Base-by-base conservation (phyloP, 1,140 invertebrate species). In the Plectus sambesii region DNA sequence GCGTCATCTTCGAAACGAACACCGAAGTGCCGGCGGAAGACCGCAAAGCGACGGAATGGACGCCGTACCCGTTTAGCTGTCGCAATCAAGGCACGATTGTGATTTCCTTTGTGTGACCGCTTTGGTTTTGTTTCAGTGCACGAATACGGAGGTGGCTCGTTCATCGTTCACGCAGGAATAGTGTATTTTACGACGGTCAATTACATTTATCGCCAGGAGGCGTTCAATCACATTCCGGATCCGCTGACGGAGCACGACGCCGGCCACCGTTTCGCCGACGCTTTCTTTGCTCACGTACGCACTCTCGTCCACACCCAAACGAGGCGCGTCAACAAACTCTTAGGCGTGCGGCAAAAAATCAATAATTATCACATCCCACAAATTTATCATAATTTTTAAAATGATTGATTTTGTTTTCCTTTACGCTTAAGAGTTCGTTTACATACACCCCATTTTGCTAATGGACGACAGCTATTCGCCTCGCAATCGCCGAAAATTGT, bases 91-190 rank as follows among this genome's bases (percentile, higher is more conserved):
- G 46, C 23, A 35, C 46, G 12, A 20, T 22, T 5, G 19, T 15
- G 45, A 51, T n/a, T 51, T 56, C n/a, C 52, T 47, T 5, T 6
- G 51, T 49, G 53, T 45, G 5, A 24, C 3, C 4, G n/a, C 19
- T 48, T 6, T 55, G 12, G 27, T 51, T 42, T 15, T 54, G 45
- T 61, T 8, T 53, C 56, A 40, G 72, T 73, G 23, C 72, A 73
- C 60, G 72, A 73, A 40, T 73, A 73, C 54, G 72, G 72, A 27
- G 72, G 71, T 3, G 72, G 70, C 19, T 67, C 66, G 5, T 61
- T 69, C 24, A 62, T 62, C 53, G 61, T 70, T 1, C 50, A 67
- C 48, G 43, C 62, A 41, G 61, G 59, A 15, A 49, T 37, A 0
- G 49, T 70, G 8, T 70, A 68, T 51, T 70, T 70, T 45, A 62